Evolutionary conservation across 2,888 invertebrate genomes (phyloP), one percentile per base, ranked within the genome.

Genomic region (Himalopsyche kuldschensis): DNA sequence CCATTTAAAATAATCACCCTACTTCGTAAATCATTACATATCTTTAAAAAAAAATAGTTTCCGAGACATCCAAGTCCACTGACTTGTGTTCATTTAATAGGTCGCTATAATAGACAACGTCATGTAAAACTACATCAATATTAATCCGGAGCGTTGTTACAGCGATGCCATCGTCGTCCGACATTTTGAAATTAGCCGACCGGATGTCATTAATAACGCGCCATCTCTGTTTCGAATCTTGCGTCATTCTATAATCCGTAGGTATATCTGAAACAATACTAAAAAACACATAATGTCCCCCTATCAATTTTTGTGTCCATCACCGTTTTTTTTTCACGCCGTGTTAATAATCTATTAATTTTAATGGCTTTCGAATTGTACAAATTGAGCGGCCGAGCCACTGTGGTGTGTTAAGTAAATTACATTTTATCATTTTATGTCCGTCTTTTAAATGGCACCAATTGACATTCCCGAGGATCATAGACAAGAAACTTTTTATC

Each of bases 291-390:
- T 24, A 55, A 55, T 55, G 55, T n/a, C 24, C 55, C 55, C 55
- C 55, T 24, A 55, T 55, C 55, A 55, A 48, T 24, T 55, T 55
- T 55, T 24, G 55, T 20, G 20, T 55, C 55, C 55, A 24, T 55
- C 20, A 24, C n/a, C 55, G 24, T 55, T 55, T 55, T 55, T 41
- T 41, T 55, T 55, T 55, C 35, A 77, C 32, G 31, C n/a, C 35
- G 5, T n/a, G 24, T 77, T 77, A 32, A 77, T 77, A 41, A n/a
- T 77, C 32, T 77, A 77, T 41, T 77, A 77, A 77, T 77, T 77
- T 77, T 77, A 77, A 77, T 77, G 77, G n/a, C 35, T 41, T 77
- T 41, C 77, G 15, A 77, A 77, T 35, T 77, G n/a, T 24, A 75
- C 75, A 75, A 75, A 41, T 20, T 24, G 35, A 35, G 35, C 41